phyloP scores from a whole-genome alignment of 2,888 invertebrate genomes.

The Idaea aversata region DNA sequence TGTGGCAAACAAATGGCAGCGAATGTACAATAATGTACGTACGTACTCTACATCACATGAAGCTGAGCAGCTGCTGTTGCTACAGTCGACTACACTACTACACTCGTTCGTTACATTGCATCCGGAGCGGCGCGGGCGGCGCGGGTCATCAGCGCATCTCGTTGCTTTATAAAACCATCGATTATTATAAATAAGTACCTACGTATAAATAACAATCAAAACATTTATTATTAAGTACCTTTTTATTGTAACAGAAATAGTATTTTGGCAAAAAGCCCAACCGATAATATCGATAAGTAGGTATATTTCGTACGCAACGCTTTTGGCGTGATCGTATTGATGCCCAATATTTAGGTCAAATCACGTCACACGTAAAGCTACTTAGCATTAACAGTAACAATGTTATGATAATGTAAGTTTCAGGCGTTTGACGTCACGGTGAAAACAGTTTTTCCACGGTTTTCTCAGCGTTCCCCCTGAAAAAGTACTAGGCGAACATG shows the following conservation, averaged over 20 bases:
- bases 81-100: too few species aligned
- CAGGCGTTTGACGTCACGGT: constrained; percentile 38
- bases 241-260: neutral
- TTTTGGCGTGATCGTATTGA: constrained; percentile 23
- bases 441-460: constrained; percentile 62
- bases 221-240: neutral
- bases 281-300: constrained; percentile 24
- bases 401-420: constrained; percentile 5
- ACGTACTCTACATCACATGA: neutral
- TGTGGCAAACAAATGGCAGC: neutral
- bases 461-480: constrained; percentile 60
- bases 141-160: too few species aligned
- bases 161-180: too few species aligned
- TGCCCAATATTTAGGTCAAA: constrained; percentile 25
- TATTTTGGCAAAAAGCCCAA: constrained; percentile 31
- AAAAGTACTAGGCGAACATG: constrained; percentile 74
- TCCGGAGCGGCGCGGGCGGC: neutral
- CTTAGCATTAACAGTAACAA: neutral
- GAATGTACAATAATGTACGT: too few species aligned
- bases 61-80: neutral
- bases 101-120: neutral
- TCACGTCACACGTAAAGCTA: constrained; percentile 7
- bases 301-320: too few species aligned
- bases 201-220: neutral
- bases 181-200: too few species aligned